These are phyloP conservation scores for Corythoichthys haematopterus DNA, from an alignment of 2,113 vertebrate genomes.

Conservation along the genomic window DNA sequence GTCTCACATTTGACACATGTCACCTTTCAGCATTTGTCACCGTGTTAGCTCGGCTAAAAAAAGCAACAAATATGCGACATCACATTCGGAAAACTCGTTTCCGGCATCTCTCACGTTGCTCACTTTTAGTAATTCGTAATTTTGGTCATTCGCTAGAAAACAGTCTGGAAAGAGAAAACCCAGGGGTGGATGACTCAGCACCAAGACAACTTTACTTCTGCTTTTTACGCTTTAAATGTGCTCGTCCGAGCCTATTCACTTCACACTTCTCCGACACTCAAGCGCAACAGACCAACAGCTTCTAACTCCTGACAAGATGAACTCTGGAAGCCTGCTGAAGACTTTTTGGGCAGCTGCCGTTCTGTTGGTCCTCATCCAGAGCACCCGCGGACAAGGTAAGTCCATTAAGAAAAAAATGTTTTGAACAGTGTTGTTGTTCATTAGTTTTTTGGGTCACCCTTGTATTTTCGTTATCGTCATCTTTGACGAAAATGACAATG, in stretches of 20 bases:
- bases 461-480: no score
- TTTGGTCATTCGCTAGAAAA: constrained; percentile 6
- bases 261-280: constrained; percentile 15
- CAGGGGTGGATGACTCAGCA: constrained; percentile 15
- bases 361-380: constrained; percentile 13
- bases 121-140: constrained; percentile 14
- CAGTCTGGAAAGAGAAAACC: not conserved
- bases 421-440: no score
- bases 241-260: not conserved
- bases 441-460: no score
- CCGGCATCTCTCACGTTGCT: not conserved
- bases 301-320: constrained; percentile 28
- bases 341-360: constrained; percentile 15
- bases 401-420: not conserved
- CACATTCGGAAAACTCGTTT: no score
- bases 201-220: constrained; percentile 24
- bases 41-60: no score
- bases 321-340: constrained; percentile 18
- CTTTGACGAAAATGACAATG: no score
- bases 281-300: not conserved
- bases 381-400: constrained; percentile 23
- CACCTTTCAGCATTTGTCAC: no score
- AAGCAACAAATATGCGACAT: not conserved
- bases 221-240: constrained; percentile 31
- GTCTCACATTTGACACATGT: no score